Conservation (phyloP, 2,797 vertebrate species). For the Sus cebifrons region DNA sequence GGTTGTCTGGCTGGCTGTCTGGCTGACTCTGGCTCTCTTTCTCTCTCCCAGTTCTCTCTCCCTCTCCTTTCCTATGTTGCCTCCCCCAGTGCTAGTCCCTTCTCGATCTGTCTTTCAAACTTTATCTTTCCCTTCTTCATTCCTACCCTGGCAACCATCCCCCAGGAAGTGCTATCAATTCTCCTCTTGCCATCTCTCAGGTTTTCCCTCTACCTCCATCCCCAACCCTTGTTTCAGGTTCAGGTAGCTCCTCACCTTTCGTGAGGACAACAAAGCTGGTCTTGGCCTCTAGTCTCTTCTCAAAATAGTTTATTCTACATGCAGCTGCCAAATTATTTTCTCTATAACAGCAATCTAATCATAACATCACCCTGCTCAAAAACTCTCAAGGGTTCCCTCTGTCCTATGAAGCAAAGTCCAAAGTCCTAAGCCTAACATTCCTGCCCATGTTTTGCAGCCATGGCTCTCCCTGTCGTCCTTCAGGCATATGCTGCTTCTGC, state of each 20-base stretch:
- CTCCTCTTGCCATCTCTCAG: background rate
- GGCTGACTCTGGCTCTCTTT: background rate
- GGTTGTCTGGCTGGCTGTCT: background rate
- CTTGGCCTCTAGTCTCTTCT: background rate
- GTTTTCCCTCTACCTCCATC: background rate
- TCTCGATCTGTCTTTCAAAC: background rate
- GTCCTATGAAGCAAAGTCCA: background rate
- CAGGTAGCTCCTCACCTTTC: background rate
- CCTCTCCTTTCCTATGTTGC: background rate
- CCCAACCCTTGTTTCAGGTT: background rate
- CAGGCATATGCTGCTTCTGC: background rate
- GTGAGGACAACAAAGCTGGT: background rate
- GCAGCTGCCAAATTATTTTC: conserved; percentile 19
- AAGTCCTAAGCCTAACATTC: conserved; percentile 3
- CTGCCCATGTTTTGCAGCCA: background rate
- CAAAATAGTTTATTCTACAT: conserved; percentile 10
- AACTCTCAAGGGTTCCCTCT: background rate
- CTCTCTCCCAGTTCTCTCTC: background rate
- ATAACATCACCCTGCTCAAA: background rate
- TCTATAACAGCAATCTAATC: background rate
- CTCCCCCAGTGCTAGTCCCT: background rate
- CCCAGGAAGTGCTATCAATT: background rate
- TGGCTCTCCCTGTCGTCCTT: background rate
- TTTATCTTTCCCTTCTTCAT: background rate
- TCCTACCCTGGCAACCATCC: background rate